Conservation (phyloP, 2,888 invertebrate genomes). For the Pyralis farinalis region DNA sequence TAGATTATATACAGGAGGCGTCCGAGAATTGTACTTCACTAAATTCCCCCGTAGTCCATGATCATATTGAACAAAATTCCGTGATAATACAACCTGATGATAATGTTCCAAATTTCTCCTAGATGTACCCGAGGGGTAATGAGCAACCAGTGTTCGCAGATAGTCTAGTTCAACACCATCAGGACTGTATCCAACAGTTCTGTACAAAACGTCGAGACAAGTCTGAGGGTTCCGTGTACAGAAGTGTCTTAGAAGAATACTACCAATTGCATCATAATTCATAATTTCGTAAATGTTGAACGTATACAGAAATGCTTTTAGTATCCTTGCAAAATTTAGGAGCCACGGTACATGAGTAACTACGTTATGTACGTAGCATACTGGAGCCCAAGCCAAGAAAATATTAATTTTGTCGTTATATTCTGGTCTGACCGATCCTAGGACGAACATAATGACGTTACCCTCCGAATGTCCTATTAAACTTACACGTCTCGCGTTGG, state of each 20-base stretch:
- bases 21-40: not conserved
- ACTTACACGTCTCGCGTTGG: constrained; percentile 71
- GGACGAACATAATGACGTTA: constrained; percentile 70
- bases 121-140: constrained; percentile 41
- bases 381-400: constrained; percentile 46
- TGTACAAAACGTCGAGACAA: too few relatives aligned
- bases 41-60: constrained; percentile 22
- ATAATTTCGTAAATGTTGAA: too few relatives aligned
- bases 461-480: constrained; percentile 85
- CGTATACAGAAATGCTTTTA: too few relatives aligned
- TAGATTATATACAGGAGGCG: not conserved
- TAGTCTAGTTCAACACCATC: too few relatives aligned
- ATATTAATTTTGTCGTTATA: constrained; percentile 76
- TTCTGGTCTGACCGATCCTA: constrained; percentile 64
- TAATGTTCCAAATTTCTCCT: constrained; percentile 39
- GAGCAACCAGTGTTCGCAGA: constrained; percentile 4
- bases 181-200: too few relatives aligned
- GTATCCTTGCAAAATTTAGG: too few relatives aligned
- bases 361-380: constrained; percentile 19
- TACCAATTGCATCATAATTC: too few relatives aligned
- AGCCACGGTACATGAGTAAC: constrained; percentile 1
- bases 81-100: constrained; percentile 27
- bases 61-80: constrained; percentile 37
- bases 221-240: too few relatives aligned
- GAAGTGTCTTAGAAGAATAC: too few relatives aligned